Percentiles rank a stretch among this genome's conserved stretches.
Conservation (phyloP, 2,113 vertebrate species). For the Grammomys surdaster region DNA sequence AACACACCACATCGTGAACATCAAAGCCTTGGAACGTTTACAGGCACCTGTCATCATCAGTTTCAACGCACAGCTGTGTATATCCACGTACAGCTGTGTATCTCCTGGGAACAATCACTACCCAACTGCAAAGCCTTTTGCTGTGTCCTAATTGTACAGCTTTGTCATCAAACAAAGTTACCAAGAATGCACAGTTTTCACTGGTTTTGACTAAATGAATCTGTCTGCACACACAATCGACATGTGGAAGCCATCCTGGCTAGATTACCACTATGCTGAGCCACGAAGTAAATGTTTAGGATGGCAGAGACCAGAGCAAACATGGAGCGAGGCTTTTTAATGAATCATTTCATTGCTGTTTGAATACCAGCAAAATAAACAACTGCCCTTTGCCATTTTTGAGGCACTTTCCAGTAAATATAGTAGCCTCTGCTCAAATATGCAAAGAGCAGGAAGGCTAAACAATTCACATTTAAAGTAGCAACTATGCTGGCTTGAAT, state of each 20-base stretch:
- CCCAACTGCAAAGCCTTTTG: neutral
- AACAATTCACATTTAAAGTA: constrained; percentile 53
- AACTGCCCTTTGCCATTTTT: constrained; percentile 32
- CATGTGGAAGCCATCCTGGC: constrained; percentile 43
- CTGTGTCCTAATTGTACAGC: neutral
- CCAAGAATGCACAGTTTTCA: constrained; percentile 6
- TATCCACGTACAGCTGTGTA: neutral
- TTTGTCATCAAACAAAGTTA: constrained; percentile 53
- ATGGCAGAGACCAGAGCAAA: constrained; percentile 54
- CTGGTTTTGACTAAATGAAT: constrained; percentile 58
- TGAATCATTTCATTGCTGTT: constrained; percentile 39
- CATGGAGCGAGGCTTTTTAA: constrained; percentile 44
- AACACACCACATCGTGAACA: constrained; percentile 43
- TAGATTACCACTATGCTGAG: constrained; percentile 34
- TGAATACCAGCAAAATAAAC: constrained; percentile 61
- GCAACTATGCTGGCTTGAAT: constrained; percentile 26
- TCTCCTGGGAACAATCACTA: neutral
- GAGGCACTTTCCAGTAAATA: constrained; percentile 33
- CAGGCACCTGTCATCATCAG: neutral
- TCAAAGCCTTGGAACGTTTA: constrained; percentile 26
- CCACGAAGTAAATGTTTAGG: constrained; percentile 38
- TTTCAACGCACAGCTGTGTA: neutral
- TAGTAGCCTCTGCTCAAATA: constrained; percentile 64
- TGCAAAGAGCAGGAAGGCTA: constrained; percentile 49
- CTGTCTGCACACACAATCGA: constrained; percentile 54